These are phyloP conservation scores for Eupleurogrammus muticus DNA, from an alignment of 2,797 vertebrate species.

Conservation along the genomic window DNA sequence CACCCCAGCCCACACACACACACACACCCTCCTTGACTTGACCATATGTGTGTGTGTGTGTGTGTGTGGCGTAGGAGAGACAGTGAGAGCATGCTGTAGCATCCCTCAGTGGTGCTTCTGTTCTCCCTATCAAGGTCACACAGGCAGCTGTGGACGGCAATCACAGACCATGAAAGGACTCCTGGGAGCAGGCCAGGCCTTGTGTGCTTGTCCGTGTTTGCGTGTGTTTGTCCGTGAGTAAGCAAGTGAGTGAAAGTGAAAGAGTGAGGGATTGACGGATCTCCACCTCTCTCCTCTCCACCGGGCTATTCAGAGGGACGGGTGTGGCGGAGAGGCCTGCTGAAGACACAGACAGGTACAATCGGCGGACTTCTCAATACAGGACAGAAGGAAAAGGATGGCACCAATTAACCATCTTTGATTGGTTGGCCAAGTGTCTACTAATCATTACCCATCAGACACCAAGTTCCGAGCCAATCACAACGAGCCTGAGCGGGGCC, in stretches of 20 bases:
- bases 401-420: slow-evolving; percentile 61
- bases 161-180: slow-evolving; percentile 59
- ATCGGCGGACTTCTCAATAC: slow-evolving; percentile 21
- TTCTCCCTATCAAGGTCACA: slow-evolving; percentile 65
- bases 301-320: slow-evolving; percentile 45
- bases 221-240: slow-evolving; percentile 7
- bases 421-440: slow-evolving; percentile 40
- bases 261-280: background rate
- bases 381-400: slow-evolving; percentile 43
- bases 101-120: slow-evolving; percentile 55
- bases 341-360: slow-evolving; percentile 20
- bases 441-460: slow-evolving; percentile 50
- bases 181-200: slow-evolving; percentile 36
- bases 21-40: background rate
- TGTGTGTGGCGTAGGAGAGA: background rate
- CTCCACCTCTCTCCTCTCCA: slow-evolving; percentile 47
- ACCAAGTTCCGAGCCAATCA: slow-evolving; percentile 35
- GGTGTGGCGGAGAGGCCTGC: slow-evolving; percentile 7
- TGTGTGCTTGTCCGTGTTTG: slow-evolving; percentile 1
- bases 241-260: background rate
- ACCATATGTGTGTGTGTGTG: background rate
- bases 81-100: background rate
- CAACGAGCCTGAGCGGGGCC: slow-evolving; percentile 20
- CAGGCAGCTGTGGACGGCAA: slow-evolving; percentile 68
- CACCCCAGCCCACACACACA: background rate